phyloP scores from a whole-genome alignment of 2,113 vertebrate species.

The Lamprologus sp. region DNA sequence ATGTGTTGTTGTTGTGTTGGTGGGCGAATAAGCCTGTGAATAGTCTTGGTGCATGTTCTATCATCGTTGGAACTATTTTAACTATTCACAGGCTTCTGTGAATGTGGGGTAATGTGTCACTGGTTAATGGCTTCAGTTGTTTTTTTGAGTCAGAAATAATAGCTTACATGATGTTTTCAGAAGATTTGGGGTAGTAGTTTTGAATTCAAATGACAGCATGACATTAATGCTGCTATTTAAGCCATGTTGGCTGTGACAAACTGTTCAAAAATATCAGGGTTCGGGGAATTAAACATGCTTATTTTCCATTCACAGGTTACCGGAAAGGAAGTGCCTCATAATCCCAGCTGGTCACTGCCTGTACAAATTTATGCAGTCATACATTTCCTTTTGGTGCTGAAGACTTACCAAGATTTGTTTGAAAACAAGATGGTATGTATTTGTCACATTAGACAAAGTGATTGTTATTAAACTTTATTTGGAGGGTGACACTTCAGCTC shows the following conservation, averaged over 20 bases:
- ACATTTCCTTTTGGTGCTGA: slow-evolving; percentile 76
- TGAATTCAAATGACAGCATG: neutral
- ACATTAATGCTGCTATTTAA: rapidly evolving
- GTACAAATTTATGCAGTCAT: slow-evolving; percentile 70
- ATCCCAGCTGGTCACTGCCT: slow-evolving; percentile 60
- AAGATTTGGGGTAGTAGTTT: neutral
- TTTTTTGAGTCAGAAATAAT: neutral
- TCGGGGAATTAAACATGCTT: neutral
- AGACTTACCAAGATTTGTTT: slow-evolving; percentile 77
- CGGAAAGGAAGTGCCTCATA: slow-evolving; percentile 75
- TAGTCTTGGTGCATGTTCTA: rapidly evolving
- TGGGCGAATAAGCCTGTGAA: neutral
- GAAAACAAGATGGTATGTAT: slow-evolving; percentile 72
- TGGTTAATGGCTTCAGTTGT: neutral
- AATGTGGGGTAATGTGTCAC: neutral
- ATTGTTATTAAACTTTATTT: neutral
- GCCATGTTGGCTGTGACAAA: neutral
- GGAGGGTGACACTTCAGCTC: neutral
- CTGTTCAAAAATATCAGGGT: neutral
- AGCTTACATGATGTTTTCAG: neutral
- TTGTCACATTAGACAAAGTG: neutral
- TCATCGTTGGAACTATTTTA: rapidly evolving
- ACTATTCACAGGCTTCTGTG: neutral
- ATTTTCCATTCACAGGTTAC: slow-evolving; percentile 72
- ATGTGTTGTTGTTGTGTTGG: neutral